Percentiles rank a stretch among this genome's conserved stretches.
These are phyloP conservation scores for Drosophila novamexicana DNA, from an alignment of 1,140 invertebrate genomes.

Conservation along the genomic window DNA sequence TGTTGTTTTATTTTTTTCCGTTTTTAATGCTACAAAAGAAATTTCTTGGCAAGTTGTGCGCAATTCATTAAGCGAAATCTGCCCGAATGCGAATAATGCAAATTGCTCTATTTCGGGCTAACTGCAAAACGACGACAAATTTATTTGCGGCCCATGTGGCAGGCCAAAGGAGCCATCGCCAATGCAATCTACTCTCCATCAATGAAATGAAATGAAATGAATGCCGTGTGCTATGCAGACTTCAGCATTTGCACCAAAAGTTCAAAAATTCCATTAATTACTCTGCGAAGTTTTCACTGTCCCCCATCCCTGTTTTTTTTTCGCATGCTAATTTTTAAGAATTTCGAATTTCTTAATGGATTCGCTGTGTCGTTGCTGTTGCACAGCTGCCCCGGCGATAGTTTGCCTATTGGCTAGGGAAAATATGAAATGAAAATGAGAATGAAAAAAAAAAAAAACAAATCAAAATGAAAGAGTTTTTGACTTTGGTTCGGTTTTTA, in stretches of 20 bases:
- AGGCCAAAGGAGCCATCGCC: slow-evolving; percentile 22
- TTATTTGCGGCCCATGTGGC: slow-evolving; percentile 67
- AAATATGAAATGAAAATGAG: not conserved
- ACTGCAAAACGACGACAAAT: slow-evolving; percentile 72
- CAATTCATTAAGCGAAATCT: slow-evolving; percentile 77
- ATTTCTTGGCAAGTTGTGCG: slow-evolving; percentile 77
- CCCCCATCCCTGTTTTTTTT: slow-evolving; percentile 4
- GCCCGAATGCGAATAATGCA: slow-evolving; percentile 75
- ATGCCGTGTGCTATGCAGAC: slow-evolving; percentile 51
- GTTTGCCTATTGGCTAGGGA: slow-evolving; percentile 33
- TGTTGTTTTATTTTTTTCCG: not conserved
- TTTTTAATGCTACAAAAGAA: not conserved
- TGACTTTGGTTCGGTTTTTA: slow-evolving; percentile 10
- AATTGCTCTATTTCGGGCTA: slow-evolving; percentile 74
- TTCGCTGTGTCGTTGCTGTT: slow-evolving; percentile 3
- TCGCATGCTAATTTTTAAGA: slow-evolving; percentile 60
- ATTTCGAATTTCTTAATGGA: slow-evolving; percentile 52
- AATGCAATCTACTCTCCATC: slow-evolving; percentile 35
- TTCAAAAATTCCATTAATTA: slow-evolving; percentile 79
- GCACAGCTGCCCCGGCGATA: slow-evolving; percentile 13
- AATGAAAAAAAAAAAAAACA: too few species aligned
- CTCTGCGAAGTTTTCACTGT: slow-evolving; percentile 36
- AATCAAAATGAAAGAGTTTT: not conserved
- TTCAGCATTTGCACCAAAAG: slow-evolving; percentile 62
- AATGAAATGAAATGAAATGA: slow-evolving; percentile 63